Evolutionary conservation across 1,140 invertebrate genomes (phyloP).

Genomic region (Matsumurasca onukii): DNA sequence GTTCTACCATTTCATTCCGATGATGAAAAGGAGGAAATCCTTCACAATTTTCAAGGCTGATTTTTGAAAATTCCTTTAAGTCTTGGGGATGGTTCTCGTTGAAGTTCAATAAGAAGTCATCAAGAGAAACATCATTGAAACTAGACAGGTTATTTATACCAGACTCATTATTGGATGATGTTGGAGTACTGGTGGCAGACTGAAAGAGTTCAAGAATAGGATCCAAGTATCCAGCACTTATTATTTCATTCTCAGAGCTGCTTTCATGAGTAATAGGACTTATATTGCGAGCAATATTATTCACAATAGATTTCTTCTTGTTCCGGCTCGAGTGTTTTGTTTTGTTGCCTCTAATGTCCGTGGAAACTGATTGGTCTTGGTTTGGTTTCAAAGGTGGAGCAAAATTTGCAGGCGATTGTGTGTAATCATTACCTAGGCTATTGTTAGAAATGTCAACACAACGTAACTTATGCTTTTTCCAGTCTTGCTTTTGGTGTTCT

Average conservation of each 20-base stretch:
- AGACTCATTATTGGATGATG: not conserved
- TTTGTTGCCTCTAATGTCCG: not conserved
- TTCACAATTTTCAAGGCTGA: conserved; percentile 37
- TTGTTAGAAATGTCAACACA: conserved; percentile 45
- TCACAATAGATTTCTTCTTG: conserved; percentile 15
- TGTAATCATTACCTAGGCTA: conserved; percentile 13
- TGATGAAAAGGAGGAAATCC: conserved; percentile 54
- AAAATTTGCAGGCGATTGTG: not conserved
- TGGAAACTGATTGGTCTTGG: not conserved
- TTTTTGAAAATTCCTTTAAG: not conserved
- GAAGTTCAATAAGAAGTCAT: not conserved
- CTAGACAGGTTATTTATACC: too few relatives aligned
- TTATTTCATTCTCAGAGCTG: conserved; percentile 66
- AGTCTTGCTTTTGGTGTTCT: conserved; percentile 74
- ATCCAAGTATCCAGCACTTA: conserved; percentile 56
- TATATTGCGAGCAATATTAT: conserved; percentile 24
- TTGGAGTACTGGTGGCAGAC: not conserved
- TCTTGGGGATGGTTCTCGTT: not conserved
- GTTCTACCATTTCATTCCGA: conserved; percentile 50
- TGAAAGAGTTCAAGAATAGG: conserved; percentile 45
- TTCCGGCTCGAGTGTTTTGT: conserved; percentile 23
- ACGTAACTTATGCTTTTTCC: conserved; percentile 68
- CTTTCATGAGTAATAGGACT: conserved; percentile 59
- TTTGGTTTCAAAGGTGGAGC: not conserved
- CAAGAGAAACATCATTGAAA: not conserved